phyloP scores from a whole-genome alignment of 2,888 invertebrate species.

The Phytoseiulus persimilis region DNA sequence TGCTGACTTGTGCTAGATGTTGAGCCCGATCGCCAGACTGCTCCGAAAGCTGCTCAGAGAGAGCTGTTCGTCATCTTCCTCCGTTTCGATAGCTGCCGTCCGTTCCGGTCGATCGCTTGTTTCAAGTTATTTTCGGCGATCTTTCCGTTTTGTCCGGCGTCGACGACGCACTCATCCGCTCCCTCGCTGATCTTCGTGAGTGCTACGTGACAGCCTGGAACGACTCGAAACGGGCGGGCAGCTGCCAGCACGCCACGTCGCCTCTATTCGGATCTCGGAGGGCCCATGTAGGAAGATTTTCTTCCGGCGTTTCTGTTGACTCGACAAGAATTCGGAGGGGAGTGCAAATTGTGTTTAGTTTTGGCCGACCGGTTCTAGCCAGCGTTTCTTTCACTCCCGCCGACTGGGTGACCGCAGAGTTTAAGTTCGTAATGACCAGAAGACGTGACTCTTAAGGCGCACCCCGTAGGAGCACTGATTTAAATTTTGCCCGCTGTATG shows the following conservation, averaged over 20 bases:
- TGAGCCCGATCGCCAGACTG: not conserved
- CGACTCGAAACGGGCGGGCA: not conserved
- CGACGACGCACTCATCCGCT: not conserved
- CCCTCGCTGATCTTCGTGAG: not conserved
- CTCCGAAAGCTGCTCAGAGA: not conserved
- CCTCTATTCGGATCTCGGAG: not conserved
- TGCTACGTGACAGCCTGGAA: not conserved
- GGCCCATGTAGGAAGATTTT: not conserved
- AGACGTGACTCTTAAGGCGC: not conserved
- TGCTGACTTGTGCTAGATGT: not conserved
- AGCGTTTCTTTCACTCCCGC: not conserved
- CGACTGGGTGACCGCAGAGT: not conserved
- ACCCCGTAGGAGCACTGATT: not conserved
- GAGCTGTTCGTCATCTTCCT: not conserved
- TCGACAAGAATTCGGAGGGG: not conserved
- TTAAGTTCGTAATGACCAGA: not conserved
- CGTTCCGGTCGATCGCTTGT: not conserved
- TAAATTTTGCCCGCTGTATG: not conserved
- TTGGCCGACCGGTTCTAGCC: not conserved
- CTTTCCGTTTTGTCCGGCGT: not conserved
- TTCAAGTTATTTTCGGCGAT: not conserved
- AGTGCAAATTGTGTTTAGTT: not conserved
- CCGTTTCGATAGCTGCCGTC: not conserved
- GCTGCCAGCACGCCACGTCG: not conserved
- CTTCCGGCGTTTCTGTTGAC: not conserved